Conservation (phyloP, 2,113 vertebrate species). For the Tachysurus vachellii region DNA sequence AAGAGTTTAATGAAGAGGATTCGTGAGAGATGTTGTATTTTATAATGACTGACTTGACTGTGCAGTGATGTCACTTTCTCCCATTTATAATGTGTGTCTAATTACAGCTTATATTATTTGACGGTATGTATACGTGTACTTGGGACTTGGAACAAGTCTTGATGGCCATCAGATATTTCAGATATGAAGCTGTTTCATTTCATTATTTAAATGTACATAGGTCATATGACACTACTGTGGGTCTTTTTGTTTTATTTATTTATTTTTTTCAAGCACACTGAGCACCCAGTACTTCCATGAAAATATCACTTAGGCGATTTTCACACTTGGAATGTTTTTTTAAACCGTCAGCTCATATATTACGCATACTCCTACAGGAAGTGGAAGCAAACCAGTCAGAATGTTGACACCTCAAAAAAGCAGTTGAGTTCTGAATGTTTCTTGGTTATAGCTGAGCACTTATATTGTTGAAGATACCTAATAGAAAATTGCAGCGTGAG, state of each 20-base stretch:
- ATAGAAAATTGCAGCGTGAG: background rate
- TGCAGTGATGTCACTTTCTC: background rate
- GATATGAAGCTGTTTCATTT: background rate
- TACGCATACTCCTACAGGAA: background rate
- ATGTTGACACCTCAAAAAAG: background rate
- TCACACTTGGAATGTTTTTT: background rate
- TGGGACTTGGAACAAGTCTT: background rate
- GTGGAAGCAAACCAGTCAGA: background rate
- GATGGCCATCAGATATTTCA: background rate
- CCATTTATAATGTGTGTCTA: background rate
- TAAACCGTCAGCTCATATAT: background rate
- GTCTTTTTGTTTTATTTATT: background rate
- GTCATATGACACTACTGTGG: background rate
- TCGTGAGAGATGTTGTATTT: conserved; percentile 91
- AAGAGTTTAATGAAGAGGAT: conserved; percentile 89
- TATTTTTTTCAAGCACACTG: background rate
- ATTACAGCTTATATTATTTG: conserved; percentile 1
- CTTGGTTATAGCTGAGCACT: background rate
- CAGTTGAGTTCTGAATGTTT: background rate
- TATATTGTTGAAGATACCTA: too few species aligned
- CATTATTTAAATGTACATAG: conserved; percentile 11
- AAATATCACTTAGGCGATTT: background rate
- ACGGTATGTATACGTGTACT: conserved; percentile 3
- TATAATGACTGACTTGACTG: conserved; percentile 73
- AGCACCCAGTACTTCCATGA: too few species aligned